A percentile compares a stretch with the other conserved stretches of the same genome.
Evolutionary conservation across 1,140 invertebrate genomes (phyloP).

Genomic region (Magallana gigas): DNA sequence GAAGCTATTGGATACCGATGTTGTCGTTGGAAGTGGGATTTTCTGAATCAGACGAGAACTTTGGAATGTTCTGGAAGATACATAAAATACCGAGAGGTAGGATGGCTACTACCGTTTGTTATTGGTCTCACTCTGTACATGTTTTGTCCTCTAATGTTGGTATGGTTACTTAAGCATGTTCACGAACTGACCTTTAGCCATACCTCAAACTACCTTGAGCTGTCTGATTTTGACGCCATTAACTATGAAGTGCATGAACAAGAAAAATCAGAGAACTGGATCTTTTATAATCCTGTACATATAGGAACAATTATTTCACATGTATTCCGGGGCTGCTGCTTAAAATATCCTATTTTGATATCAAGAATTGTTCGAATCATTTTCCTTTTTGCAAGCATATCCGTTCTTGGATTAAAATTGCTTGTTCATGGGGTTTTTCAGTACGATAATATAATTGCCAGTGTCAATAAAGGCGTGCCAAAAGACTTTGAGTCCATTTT

Average conservation of each 20-base stretch:
- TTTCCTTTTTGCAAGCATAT: slow-evolving; percentile 37
- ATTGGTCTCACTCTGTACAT: neutral
- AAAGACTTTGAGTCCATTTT: slow-evolving; percentile 52
- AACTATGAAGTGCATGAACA: neutral
- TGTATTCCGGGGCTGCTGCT: slow-evolving; percentile 2
- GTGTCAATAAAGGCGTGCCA: slow-evolving; percentile 50
- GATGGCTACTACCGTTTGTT: neutral
- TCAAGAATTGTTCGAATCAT: slow-evolving; percentile 49
- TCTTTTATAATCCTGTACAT: slow-evolving; percentile 25
- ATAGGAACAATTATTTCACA: slow-evolving; percentile 25
- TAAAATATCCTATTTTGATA: neutral
- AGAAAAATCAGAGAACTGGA: slow-evolving; percentile 3
- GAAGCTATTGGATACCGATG: slow-evolving; percentile 51
- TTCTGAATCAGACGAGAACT: neutral
- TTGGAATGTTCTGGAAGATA: slow-evolving; percentile 50
- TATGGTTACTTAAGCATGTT: neutral
- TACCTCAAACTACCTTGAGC: neutral
- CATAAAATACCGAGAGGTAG: slow-evolving; percentile 21
- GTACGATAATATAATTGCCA: slow-evolving; percentile 44
- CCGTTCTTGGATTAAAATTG: slow-evolving; percentile 42
- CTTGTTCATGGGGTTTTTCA: slow-evolving; percentile 30
- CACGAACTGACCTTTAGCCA: neutral
- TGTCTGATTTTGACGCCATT: neutral
- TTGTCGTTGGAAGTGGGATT: slow-evolving; percentile 42
- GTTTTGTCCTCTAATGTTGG: neutral